Percentiles rank a stretch among this genome's conserved stretches.
phyloP scores from a whole-genome alignment of 2,113 vertebrate genomes.

The Rana temporaria region DNA sequence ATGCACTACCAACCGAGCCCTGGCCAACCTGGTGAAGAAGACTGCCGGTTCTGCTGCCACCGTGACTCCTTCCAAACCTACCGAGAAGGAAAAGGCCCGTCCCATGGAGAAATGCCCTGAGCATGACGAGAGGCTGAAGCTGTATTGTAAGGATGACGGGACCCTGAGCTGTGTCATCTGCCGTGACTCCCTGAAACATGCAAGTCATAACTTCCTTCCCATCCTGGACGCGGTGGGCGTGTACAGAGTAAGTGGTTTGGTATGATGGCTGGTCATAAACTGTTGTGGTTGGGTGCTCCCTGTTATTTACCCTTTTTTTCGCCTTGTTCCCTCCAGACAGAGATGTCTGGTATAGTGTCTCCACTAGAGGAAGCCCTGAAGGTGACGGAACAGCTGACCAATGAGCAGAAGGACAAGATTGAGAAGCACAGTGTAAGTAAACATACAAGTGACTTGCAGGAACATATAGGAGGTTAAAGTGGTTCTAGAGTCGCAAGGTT shows the following conservation, averaged over 20 bases:
- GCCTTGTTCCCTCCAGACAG: not conserved
- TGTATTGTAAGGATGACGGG: slow-evolving; percentile 62
- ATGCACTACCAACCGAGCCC: slow-evolving; percentile 77
- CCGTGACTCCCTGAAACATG: slow-evolving; percentile 61
- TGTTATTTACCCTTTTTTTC: no score
- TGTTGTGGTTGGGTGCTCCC: no score
- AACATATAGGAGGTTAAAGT: no score
- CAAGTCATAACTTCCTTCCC: slow-evolving; percentile 54
- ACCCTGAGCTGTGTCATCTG: slow-evolving; percentile 65
- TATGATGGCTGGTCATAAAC: no score
- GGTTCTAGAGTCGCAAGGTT: no score
- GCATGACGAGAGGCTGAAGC: slow-evolving; percentile 64
- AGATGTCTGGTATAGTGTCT: slow-evolving; percentile 10
- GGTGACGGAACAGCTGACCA: slow-evolving; percentile 9
- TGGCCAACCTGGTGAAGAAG: slow-evolving; percentile 60
- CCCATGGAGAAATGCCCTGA: slow-evolving; percentile 53
- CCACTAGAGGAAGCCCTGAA: slow-evolving; percentile 11
- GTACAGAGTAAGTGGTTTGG: slow-evolving; percentile 2
- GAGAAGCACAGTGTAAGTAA: slow-evolving; percentile 11
- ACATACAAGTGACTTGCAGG: no score
- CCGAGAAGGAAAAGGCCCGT: slow-evolving; percentile 59
- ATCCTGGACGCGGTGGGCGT: slow-evolving; percentile 52
- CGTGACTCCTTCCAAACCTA: not conserved
- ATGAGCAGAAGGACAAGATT: slow-evolving; percentile 17
- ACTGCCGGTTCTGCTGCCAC: slow-evolving; percentile 64